These are phyloP conservation scores for Leptinotarsa haldemani DNA, from an alignment of 2,888 invertebrate genomes.

Conservation along the genomic window DNA sequence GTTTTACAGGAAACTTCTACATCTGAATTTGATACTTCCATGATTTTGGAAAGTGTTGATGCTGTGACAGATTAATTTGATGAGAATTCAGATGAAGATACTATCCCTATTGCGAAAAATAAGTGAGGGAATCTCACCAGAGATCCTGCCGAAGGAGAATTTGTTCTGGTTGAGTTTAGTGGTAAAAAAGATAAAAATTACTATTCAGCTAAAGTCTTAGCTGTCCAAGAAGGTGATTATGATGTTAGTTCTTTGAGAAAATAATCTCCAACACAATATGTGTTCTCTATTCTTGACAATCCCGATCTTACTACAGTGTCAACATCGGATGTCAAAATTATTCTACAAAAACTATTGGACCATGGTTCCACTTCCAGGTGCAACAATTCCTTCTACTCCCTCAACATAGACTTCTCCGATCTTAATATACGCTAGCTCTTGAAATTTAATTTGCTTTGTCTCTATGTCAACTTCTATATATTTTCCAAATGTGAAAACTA, in stretches of 20 bases:
- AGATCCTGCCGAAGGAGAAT: conserved; percentile 27
- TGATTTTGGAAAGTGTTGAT: conserved; percentile 25
- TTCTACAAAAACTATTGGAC: conserved; percentile 6
- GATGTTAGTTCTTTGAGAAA: conserved; percentile 21
- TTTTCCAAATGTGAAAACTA: neutral
- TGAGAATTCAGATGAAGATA: too few relatives aligned
- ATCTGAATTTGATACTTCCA: conserved; percentile 17
- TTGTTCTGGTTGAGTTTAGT: conserved; percentile 25
- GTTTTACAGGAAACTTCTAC: conserved; percentile 23
- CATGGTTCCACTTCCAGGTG: neutral
- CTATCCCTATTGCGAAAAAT: conserved; percentile 16
- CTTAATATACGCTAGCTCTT: conserved; percentile 20
- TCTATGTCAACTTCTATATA: neutral
- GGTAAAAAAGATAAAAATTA: conserved; percentile 22
- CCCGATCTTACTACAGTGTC: neutral
- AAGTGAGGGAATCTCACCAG: conserved; percentile 19
- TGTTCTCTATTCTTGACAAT: conserved; percentile 7
- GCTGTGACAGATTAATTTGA: neutral
- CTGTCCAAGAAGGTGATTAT: conserved; percentile 18
- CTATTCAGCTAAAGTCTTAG: conserved; percentile 21
- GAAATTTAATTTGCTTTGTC: neutral
- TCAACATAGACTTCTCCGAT: conserved; percentile 16
- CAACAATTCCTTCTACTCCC: conserved; percentile 16
- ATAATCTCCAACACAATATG: conserved; percentile 23
- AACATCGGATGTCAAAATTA: too few relatives aligned